phyloP scores from a whole-genome alignment of 2,113 vertebrate genomes.

The Anolis carolinensis region DNA sequence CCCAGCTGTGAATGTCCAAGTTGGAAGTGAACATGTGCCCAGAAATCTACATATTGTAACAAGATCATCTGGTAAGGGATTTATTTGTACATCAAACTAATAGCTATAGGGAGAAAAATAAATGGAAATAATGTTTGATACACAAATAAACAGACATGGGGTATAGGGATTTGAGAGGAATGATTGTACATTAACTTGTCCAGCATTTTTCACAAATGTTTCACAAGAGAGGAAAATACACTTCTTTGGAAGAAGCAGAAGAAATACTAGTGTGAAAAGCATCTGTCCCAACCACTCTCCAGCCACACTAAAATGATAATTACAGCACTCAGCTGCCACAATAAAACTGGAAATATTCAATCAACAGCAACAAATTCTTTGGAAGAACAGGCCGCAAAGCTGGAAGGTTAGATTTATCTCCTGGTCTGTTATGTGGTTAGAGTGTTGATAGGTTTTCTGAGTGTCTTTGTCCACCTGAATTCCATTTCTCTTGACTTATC shows the following conservation, averaged over 20 bases:
- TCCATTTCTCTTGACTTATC: constrained; percentile 24
- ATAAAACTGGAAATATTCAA: background rate
- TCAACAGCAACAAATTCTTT: background rate
- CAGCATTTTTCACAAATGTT: background rate
- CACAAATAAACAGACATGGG: background rate
- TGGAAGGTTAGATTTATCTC: constrained; percentile 42
- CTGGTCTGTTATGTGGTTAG: background rate
- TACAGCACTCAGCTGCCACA: background rate
- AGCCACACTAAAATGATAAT: fast-evolving
- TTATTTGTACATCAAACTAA: background rate
- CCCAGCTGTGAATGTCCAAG: background rate
- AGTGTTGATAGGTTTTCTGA: constrained; percentile 2
- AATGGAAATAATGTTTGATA: background rate
- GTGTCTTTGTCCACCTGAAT: background rate
- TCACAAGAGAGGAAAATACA: background rate
- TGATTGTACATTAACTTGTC: background rate
- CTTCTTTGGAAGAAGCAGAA: fast-evolving
- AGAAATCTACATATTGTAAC: background rate
- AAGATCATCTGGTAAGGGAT: background rate
- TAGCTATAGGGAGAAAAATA: background rate
- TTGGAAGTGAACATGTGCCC: background rate
- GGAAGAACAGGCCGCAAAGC: background rate
- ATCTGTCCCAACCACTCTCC: fast-evolving
- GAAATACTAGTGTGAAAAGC: fast-evolving
- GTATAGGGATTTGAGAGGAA: background rate